phyloP scores from a whole-genome alignment of 2,113 vertebrate species.

The Mustelus asterias region DNA sequence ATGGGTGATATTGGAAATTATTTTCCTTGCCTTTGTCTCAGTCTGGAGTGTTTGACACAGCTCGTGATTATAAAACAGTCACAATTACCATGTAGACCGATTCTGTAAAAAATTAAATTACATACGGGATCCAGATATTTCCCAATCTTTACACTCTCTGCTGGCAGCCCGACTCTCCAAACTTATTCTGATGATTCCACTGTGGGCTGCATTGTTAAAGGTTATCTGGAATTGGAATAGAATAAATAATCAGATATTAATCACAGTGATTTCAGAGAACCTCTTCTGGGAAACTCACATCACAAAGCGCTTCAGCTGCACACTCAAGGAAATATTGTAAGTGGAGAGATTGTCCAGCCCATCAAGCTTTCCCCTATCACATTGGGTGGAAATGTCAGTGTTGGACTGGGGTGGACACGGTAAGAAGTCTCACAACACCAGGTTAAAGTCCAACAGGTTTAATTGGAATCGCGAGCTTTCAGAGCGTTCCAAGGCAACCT shows the following conservation, averaged over 20 bases:
- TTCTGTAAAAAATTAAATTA: slow-evolving; percentile 15
- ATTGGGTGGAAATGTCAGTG: no score
- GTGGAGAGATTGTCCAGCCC: no score
- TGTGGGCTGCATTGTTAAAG: slow-evolving; percentile 86
- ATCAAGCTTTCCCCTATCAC: no score
- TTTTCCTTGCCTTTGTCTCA: background rate
- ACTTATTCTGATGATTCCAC: slow-evolving; percentile 84
- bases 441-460: no score
- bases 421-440: no score
- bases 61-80: background rate
- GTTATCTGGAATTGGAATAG: slow-evolving; percentile 61
- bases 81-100: background rate
- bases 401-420: no score
- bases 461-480: no score
- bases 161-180: slow-evolving; percentile 77
- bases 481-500: no score
- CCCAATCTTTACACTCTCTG: slow-evolving; percentile 73
- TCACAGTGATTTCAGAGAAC: background rate
- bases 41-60: background rate
- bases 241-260: background rate
- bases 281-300: background rate
- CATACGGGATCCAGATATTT: slow-evolving; percentile 77
- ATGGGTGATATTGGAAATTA: no score
- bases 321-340: no score
- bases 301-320: background rate